phyloP scores from a whole-genome alignment of 2,888 invertebrate species.

The Pterostichus madidus region DNA sequence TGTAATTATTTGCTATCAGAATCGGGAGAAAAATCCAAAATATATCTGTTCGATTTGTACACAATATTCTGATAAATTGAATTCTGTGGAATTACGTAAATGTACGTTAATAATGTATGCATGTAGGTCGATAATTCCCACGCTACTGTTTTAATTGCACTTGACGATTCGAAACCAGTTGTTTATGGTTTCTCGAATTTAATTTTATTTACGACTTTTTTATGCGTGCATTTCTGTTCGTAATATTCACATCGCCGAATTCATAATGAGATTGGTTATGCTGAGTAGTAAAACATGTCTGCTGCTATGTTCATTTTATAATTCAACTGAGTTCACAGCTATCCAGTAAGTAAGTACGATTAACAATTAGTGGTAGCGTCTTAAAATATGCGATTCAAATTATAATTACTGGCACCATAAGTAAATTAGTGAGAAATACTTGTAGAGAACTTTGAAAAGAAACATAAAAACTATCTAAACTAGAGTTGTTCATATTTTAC shows the following conservation, averaged over 20 bases:
- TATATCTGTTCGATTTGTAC: slow-evolving; percentile 30
- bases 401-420: too few relatives aligned
- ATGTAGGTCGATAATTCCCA: slow-evolving; percentile 25
- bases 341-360: too few relatives aligned
- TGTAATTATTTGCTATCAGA: slow-evolving; percentile 16
- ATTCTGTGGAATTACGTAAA: slow-evolving; percentile 46
- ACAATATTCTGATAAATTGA: slow-evolving; percentile 9
- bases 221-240: background rate
- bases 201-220: slow-evolving; percentile 19
- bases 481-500: too few relatives aligned
- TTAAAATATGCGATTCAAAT: too few relatives aligned
- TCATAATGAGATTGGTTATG: too few relatives aligned
- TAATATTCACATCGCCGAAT: background rate
- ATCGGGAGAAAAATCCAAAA: slow-evolving; percentile 24
- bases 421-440: too few relatives aligned
- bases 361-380: too few relatives aligned
- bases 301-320: too few relatives aligned
- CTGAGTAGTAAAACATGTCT: too few relatives aligned
- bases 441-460: too few relatives aligned
- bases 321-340: too few relatives aligned
- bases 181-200: slow-evolving; percentile 27
- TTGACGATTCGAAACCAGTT: slow-evolving; percentile 6
- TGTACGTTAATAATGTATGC: slow-evolving; percentile 13
- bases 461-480: too few relatives aligned
- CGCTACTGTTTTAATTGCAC: slow-evolving; percentile 25